These are phyloP conservation scores for Pteropus alecto DNA, from an alignment of 2,113 vertebrate genomes.

Conservation along the genomic window DNA sequence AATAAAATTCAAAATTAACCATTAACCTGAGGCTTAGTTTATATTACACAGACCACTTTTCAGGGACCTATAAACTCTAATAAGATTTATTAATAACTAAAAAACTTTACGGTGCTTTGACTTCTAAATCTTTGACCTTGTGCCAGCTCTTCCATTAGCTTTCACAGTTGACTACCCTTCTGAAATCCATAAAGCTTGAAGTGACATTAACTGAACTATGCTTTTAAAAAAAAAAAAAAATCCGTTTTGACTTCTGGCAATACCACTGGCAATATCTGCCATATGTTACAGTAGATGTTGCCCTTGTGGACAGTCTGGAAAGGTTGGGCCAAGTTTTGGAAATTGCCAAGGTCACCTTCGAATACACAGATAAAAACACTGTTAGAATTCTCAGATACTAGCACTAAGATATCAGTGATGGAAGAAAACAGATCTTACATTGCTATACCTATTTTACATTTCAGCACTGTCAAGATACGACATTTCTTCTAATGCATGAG, in stretches of 20 bases:
- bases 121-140: slow-evolving; percentile 19
- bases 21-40: slow-evolving; percentile 48
- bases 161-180: background rate
- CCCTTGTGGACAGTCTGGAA: background rate
- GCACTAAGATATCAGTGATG: background rate
- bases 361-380: background rate
- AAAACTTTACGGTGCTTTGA: background rate
- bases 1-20: slow-evolving; percentile 66
- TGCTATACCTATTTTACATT: too few relatives aligned
- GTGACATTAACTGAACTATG: background rate
- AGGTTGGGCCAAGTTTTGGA: background rate
- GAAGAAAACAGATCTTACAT: background rate
- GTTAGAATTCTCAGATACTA: background rate
- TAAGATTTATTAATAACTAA: too few relatives aligned
- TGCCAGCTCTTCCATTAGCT: slow-evolving; percentile 66
- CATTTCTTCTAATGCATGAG: background rate
- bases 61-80: slow-evolving; percentile 42
- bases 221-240: background rate
- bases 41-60: slow-evolving; percentile 44
- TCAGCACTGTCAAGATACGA: background rate
- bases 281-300: background rate
- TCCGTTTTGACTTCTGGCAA: slow-evolving; percentile 36
- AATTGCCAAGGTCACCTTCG: slow-evolving; percentile 48
- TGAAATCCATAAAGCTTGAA: slow-evolving; percentile 37
- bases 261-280: background rate